These are phyloP conservation scores for Pseudolaguvia tuberculata DNA, from an alignment of 2,113 vertebrate species.

Conservation along the genomic window DNA sequence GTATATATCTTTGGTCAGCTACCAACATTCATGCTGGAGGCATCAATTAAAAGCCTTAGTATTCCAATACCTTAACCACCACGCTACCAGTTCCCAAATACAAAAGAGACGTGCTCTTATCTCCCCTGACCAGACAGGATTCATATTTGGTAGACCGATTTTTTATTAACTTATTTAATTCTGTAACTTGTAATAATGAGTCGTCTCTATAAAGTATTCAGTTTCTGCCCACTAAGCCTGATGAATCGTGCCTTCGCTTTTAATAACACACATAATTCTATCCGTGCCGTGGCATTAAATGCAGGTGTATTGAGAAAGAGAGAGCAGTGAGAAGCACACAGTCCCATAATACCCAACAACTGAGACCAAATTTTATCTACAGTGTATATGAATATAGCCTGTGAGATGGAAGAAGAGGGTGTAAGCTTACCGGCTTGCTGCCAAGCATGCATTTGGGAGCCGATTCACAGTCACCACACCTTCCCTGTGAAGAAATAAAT, in stretches of 20 bases:
- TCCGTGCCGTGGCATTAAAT: neutral
- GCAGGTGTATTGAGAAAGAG: slow-evolving; percentile 18
- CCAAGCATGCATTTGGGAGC: slow-evolving; percentile 56
- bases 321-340: neutral
- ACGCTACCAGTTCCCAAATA: too few species aligned
- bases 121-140: too few species aligned
- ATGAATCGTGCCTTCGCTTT: neutral
- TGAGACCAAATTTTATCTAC: neutral
- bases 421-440: slow-evolving; percentile 59
- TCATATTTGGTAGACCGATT: too few species aligned
- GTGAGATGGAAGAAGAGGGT: neutral
- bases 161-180: too few species aligned
- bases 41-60: too few species aligned
- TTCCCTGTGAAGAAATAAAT: slow-evolving; percentile 57
- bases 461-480: slow-evolving; percentile 62
- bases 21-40: too few species aligned
- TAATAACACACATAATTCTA: neutral
- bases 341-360: slow-evolving; percentile 14
- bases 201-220: neutral
- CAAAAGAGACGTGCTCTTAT: too few species aligned
- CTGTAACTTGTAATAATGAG: neutral
- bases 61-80: too few species aligned
- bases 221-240: slow-evolving; percentile 3
- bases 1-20: too few species aligned
- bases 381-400: neutral